These are phyloP conservation scores for Esperia sulphurella DNA, from an alignment of 2,888 invertebrate genomes.

Conservation along the genomic window DNA sequence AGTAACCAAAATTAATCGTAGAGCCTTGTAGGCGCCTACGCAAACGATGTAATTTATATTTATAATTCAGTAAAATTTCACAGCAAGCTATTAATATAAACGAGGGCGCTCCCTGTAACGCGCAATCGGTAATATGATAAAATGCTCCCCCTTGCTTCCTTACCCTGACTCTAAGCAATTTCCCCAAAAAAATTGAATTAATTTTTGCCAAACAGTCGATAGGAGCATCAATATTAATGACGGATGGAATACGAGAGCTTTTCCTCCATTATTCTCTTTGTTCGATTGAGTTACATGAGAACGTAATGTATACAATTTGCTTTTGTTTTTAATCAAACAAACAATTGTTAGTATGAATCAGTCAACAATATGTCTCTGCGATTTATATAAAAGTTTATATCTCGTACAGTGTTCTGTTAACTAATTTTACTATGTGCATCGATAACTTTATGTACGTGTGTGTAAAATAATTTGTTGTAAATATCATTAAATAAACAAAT, in stretches of 20 bases:
- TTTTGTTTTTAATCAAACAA: neutral
- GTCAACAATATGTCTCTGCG: neutral
- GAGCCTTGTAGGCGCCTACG: constrained; percentile 14
- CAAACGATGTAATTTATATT: constrained; percentile 38
- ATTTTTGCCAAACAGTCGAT: constrained; percentile 64
- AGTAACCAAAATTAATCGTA: constrained; percentile 30
- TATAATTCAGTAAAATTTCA: constrained; percentile 54
- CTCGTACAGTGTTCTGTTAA: neutral
- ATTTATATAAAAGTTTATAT: neutral
- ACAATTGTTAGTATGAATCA: neutral
- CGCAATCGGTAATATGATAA: constrained; percentile 72
- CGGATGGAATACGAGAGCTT: constrained; percentile 31
- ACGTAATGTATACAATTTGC: neutral
- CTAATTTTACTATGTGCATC: too few species aligned
- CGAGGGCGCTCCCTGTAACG: constrained; percentile 44
- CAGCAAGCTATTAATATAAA: constrained; percentile 58
- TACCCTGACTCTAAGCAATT: constrained; percentile 36
- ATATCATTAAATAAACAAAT: too few species aligned
- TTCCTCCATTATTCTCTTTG: constrained; percentile 26
- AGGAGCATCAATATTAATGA: constrained; percentile 54
- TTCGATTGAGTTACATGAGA: constrained; percentile 10
- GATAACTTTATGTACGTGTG: too few species aligned
- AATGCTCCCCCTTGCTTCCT: constrained; percentile 40
- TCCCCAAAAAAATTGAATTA: constrained; percentile 67
- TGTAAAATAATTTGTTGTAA: too few species aligned